Evolutionary conservation across 2,797 vertebrate genomes (phyloP).

Genomic region (Pachyuromys duprasi): DNA sequence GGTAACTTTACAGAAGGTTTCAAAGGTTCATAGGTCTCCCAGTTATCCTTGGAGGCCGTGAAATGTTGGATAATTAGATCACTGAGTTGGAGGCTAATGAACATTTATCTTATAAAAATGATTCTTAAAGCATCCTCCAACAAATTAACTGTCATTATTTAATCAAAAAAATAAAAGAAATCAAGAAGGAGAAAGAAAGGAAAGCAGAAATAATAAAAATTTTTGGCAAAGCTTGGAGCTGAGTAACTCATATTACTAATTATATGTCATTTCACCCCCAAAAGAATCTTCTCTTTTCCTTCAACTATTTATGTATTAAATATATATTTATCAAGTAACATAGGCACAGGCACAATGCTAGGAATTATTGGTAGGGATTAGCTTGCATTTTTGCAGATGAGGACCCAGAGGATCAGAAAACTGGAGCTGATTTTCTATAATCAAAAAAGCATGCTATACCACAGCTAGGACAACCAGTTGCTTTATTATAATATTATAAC

Average conservation of each 20-base stretch:
- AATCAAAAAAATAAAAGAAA: not conserved
- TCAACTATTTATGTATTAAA: not conserved
- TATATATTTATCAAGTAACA: not conserved
- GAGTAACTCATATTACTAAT: not conserved
- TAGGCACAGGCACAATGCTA: not conserved
- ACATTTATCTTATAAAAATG: not conserved
- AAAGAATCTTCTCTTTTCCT: not conserved
- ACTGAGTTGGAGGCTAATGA: not conserved
- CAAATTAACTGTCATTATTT: not conserved
- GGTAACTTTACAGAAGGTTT: not conserved
- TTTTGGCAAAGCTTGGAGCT: not conserved
- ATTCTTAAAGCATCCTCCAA: not conserved
- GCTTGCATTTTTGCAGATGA: not conserved
- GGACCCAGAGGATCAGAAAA: not conserved
- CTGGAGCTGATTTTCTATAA: not conserved
- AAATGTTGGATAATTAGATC: not conserved
- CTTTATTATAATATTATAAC: not conserved
- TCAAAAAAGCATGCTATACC: not conserved
- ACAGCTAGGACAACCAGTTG: not conserved
- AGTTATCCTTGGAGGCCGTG: not conserved
- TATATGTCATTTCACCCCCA: not conserved
- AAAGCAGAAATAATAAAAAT: constrained; percentile 6
- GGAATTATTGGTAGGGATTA: not conserved
- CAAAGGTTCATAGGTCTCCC: not conserved
- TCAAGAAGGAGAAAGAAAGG: not conserved